phyloP scores from a whole-genome alignment of 2,888 invertebrate species.

The Eupeodes latifasciatus region DNA sequence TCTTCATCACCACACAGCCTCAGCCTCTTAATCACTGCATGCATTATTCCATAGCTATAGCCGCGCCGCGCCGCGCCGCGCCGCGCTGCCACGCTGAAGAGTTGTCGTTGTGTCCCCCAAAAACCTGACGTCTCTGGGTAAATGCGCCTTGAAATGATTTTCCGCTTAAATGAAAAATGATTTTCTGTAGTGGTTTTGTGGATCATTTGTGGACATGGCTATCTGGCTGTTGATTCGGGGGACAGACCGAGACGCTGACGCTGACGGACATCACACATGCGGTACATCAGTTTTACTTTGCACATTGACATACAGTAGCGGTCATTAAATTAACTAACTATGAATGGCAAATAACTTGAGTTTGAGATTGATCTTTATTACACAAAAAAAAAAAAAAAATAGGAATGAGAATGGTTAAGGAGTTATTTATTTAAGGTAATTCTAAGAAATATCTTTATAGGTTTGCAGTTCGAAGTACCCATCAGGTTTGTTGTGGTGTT shows the following conservation, averaged over 20 bases:
- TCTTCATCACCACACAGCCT: neutral
- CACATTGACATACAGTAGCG: constrained; percentile 55
- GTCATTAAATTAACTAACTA: constrained; percentile 42
- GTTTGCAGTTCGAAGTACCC: too few species aligned
- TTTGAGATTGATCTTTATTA: constrained; percentile 26
- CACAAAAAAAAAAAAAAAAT: neutral
- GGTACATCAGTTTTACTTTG: constrained; percentile 45
- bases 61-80: too few species aligned
- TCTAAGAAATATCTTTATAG: neutral
- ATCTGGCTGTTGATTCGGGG: constrained; percentile 43
- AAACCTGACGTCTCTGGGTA: constrained; percentile 30
- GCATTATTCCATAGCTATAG: too few species aligned
- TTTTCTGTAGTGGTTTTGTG: constrained; percentile 67
- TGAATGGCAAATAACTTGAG: constrained; percentile 27
- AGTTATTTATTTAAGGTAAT: neutral
- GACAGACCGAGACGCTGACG: constrained; percentile 43
- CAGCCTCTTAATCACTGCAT: neutral
- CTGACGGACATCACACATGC: constrained; percentile 47
- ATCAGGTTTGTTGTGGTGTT: too few species aligned
- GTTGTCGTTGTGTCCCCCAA: neutral
- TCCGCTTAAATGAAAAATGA: constrained; percentile 73
- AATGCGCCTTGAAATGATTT: constrained; percentile 73
- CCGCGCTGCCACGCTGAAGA: too few species aligned
- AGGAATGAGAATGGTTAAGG: neutral
- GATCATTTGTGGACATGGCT: constrained; percentile 62